phyloP scores from a whole-genome alignment of 1,140 invertebrate genomes.

The Adelges cooleyi region DNA sequence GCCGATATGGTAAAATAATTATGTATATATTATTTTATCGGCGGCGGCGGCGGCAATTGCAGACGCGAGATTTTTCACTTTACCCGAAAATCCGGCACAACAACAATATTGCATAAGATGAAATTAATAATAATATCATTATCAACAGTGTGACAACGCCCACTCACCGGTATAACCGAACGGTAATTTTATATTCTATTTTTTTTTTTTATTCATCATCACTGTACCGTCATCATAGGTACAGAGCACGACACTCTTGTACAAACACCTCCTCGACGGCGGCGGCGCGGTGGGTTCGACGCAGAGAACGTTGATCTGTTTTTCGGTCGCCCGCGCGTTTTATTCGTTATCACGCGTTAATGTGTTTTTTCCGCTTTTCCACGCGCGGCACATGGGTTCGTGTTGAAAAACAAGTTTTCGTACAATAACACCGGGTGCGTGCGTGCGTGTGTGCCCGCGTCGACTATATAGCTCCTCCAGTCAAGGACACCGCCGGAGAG shows the following conservation, averaged over 20 bases:
- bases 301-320: neutral
- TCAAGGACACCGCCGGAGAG: neutral
- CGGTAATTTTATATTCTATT: too few relatives aligned
- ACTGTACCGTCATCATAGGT: neutral
- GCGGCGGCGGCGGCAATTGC: neutral
- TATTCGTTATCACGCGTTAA: neutral
- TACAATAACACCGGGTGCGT: constrained; percentile 3
- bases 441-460: neutral
- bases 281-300: neutral
- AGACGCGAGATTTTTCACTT: neutral
- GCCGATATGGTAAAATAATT: neutral
- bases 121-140: neutral
- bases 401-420: neutral
- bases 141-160: too few relatives aligned
- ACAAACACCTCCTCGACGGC: too few relatives aligned
- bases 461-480: too few relatives aligned
- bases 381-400: neutral
- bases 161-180: too few relatives aligned
- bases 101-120: neutral
- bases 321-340: neutral
- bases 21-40: too few relatives aligned
- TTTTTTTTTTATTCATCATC: too few relatives aligned
- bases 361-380: neutral
- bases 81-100: neutral
- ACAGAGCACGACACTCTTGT: neutral